Evolutionary conservation across 2,797 vertebrate genomes (phyloP).

Genomic region (Anas acuta): DNA sequence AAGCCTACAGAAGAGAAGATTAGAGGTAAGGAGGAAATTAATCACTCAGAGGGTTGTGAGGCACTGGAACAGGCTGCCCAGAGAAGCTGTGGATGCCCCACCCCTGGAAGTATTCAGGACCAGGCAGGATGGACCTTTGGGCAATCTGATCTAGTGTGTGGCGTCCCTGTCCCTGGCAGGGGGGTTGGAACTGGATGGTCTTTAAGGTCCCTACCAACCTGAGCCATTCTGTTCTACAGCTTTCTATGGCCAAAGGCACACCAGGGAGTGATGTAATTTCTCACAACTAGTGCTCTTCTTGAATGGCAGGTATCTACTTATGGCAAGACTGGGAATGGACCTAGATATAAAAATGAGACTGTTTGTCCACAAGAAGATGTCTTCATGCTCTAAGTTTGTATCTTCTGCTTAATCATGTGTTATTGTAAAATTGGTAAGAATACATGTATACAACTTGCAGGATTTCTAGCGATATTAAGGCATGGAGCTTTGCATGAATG

Average conservation of each 20-base stretch:
- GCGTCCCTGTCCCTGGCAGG: too few species aligned
- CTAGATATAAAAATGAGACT: background rate
- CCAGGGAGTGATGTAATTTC: background rate
- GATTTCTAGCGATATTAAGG: background rate
- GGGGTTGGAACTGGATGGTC: too few species aligned
- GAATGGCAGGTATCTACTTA: background rate
- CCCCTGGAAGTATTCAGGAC: too few species aligned
- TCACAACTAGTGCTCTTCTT: background rate
- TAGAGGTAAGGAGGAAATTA: too few species aligned
- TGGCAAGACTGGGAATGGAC: background rate
- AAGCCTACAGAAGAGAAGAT: too few species aligned
- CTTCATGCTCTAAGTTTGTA: background rate
- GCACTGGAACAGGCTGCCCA: too few species aligned
- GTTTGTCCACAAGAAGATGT: background rate
- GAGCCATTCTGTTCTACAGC: background rate
- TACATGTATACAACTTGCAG: background rate
- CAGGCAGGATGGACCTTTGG: too few species aligned
- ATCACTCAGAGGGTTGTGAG: too few species aligned
- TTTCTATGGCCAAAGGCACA: background rate
- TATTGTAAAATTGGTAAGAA: background rate
- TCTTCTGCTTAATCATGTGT: background rate
- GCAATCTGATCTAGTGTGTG: too few species aligned
- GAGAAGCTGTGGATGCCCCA: too few species aligned
- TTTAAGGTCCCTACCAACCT: too few species aligned
- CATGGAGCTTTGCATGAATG: background rate